A percentile compares a stretch with the other conserved stretches of the same genome.
Evolutionary conservation across 1,140 invertebrate genomes (phyloP).

Genomic region (Dolichoris vasculosae): DNA sequence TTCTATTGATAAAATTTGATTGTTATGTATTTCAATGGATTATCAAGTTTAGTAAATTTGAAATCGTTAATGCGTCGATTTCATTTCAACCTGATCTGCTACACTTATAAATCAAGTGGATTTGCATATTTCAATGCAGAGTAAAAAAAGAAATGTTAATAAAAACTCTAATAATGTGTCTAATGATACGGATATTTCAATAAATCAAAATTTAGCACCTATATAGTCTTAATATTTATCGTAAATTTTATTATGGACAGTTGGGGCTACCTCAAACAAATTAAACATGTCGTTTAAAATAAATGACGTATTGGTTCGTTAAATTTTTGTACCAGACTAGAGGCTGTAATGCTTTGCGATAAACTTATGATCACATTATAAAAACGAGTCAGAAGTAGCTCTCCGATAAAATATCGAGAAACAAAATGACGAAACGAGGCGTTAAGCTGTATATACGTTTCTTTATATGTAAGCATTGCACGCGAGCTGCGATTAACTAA

Average conservation of each 20-base stretch:
- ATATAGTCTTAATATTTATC: background rate
- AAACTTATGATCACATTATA: background rate
- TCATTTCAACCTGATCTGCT: too few species aligned
- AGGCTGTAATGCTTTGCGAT: background rate
- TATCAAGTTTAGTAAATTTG: too few species aligned
- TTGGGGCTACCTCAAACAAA: background rate
- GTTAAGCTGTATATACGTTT: conserved; percentile 3
- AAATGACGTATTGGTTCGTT: conserved; percentile 2
- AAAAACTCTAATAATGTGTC: too few species aligned
- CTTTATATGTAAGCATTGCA: background rate
- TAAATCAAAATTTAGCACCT: background rate
- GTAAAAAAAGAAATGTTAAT: background rate
- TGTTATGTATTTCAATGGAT: too few species aligned
- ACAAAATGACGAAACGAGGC: conserved; percentile 21
- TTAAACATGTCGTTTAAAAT: background rate
- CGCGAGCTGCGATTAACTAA: conserved; percentile 60
- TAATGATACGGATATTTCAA: background rate
- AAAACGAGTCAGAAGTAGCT: background rate
- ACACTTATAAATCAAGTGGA: background rate
- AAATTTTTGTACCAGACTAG: background rate
- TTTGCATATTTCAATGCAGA: background rate
- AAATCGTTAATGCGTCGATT: too few species aligned
- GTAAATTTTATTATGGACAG: background rate
- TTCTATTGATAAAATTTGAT: too few species aligned
- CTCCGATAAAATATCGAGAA: background rate